Evolutionary conservation across 37 sponge, comb jelly and placozoan genomes (phyloP), one percentile per base, ranked within the genome.

Genomic region (Oscarella lobularis): DNA sequence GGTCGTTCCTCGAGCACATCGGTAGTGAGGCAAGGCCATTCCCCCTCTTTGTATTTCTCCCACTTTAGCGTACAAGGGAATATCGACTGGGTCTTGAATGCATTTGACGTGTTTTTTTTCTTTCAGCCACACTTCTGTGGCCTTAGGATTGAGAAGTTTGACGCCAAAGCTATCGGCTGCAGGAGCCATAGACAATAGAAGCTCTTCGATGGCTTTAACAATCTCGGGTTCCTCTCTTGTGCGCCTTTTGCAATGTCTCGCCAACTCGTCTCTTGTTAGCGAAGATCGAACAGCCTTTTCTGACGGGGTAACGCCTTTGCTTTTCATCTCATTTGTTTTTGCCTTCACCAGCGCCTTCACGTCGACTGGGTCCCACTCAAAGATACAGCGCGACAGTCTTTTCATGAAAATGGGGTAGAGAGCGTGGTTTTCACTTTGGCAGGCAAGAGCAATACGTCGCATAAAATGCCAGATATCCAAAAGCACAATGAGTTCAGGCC

Each of bases 51-150:
- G n/a, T n/a, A n/a, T n/a, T n/a, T n/a, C n/a, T n/a, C n/a, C n/a
- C n/a, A n/a, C n/a, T n/a, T n/a, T n/a, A n/a, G n/a, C n/a, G n/a
- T n/a, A n/a, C n/a, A n/a, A n/a, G n/a, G n/a, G n/a, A n/a, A n/a
- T n/a, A n/a, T n/a, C n/a, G n/a, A 1, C 68, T 40, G 73, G 73
- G 38, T 84, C 81, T 27, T 75, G 80, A 2, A 84, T 2, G 37
- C 81, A 85, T 2, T 67, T 14, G 4, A 81, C 74, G 73, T 85
- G 86, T 48, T 77, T 0, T 40, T 55, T 72, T 35, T 85, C 75
- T 38, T 81, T 81, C 0, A 39, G 33, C 86, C 81, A 81, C 14
- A 85, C 81, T 36, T 29, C 33, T 2, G 6, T 31, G 66, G 80
- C 76, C 5, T 80, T 66, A 4, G 76, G 81, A 37, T 33, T 80